Percentiles rank a stretch among this genome's conserved stretches.
These are phyloP conservation scores for Myotis pilosus DNA, from an alignment of 2,797 vertebrate species.

Conservation along the genomic window DNA sequence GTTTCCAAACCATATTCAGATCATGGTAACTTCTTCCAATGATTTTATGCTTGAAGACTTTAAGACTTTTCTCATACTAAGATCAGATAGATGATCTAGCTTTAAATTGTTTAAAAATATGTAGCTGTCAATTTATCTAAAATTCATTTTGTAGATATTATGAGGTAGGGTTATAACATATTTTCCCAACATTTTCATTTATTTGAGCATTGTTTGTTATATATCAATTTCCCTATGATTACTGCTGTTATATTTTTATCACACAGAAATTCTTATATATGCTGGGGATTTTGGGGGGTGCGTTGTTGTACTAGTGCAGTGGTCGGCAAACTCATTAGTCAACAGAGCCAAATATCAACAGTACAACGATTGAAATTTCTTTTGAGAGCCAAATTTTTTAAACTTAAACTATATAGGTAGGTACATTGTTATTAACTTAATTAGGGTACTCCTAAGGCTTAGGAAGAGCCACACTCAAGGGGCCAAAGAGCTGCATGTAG, in stretches of 20 bases:
- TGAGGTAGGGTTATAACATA: not conserved
- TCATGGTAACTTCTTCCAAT: not conserved
- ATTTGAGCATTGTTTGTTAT: not conserved
- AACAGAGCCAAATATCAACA: too few relatives aligned
- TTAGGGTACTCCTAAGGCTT: too few relatives aligned
- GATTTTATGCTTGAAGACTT: conserved; percentile 25
- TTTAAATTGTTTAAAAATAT: not conserved
- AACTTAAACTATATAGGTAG: too few relatives aligned
- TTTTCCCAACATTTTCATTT: not conserved
- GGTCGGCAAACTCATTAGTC: too few relatives aligned
- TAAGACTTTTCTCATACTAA: not conserved
- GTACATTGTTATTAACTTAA: too few relatives aligned
- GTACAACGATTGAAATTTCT: too few relatives aligned
- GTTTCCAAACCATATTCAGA: not conserved
- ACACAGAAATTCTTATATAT: not conserved
- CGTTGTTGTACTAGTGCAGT: not conserved
- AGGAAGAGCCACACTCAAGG: too few relatives aligned
- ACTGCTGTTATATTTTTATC: not conserved
- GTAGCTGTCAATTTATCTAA: conserved; percentile 21
- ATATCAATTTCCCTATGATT: not conserved
- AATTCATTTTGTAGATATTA: not conserved
- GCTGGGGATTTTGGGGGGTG: not conserved
- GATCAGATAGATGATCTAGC: not conserved
- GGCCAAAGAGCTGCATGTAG: too few relatives aligned
- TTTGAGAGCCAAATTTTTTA: too few relatives aligned